These are phyloP conservation scores for Dendrophyllia cribrosa DNA, from an alignment of 64 coral and sea anemone genomes.

Conservation along the genomic window DNA sequence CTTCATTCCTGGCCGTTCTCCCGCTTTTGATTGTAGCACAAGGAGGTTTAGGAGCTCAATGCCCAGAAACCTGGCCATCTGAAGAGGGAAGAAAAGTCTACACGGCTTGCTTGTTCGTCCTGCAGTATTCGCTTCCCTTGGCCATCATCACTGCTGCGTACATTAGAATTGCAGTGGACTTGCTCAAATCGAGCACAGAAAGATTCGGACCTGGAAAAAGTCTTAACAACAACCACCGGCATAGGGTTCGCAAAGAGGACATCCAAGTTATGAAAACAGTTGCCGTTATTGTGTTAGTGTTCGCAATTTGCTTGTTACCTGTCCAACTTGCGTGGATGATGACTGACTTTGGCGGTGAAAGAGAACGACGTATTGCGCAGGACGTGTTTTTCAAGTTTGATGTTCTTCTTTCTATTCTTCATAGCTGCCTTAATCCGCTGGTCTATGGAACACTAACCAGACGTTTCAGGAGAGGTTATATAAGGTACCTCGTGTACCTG, in stretches of 20 bases:
- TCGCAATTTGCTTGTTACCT: constrained; percentile 66
- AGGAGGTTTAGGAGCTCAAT: background rate
- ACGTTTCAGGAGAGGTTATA: constrained; percentile 75
- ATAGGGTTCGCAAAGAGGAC: constrained; percentile 28
- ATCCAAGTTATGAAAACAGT: constrained; percentile 65
- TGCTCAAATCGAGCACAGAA: constrained; percentile 35
- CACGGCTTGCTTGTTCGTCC: constrained; percentile 40
- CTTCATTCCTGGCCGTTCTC: constrained; percentile 52
- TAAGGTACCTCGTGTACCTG: constrained; percentile 69
- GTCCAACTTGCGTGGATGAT: constrained; percentile 67
- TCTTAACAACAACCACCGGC: constrained; percentile 33
- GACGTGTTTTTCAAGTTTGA: constrained; percentile 13
- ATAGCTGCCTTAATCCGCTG: constrained; percentile 73
- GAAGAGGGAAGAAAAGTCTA: constrained; percentile 9
- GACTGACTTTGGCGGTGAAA: constrained; percentile 51
- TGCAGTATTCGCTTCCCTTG: constrained; percentile 67
- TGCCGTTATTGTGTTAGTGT: constrained; percentile 64
- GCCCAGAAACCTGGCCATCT: constrained; percentile 22
- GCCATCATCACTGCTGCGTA: constrained; percentile 55
- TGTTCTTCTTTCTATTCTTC: constrained; percentile 62
- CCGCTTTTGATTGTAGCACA: constrained; percentile 37
- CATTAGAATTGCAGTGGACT: constrained; percentile 62
- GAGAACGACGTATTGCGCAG: background rate
- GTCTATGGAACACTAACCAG: constrained; percentile 70
- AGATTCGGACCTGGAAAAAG: constrained; percentile 50